These are phyloP conservation scores for Tapirus terrestris DNA, from an alignment of 2,113 vertebrate genomes.

Conservation along the genomic window DNA sequence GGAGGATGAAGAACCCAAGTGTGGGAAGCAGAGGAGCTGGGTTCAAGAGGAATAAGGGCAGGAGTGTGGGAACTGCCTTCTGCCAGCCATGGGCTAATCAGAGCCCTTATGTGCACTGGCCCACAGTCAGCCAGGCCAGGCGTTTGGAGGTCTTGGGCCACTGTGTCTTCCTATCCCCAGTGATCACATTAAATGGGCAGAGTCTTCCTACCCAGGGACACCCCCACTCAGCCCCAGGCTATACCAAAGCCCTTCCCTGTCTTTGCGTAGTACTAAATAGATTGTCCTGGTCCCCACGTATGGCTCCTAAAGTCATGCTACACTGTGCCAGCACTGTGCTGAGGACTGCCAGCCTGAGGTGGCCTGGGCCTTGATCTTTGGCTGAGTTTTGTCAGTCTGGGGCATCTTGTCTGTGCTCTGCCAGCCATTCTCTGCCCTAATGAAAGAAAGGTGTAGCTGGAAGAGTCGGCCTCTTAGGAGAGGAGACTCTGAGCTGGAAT, in stretches of 20 bases:
- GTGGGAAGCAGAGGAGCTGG: background rate
- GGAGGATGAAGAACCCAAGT: background rate
- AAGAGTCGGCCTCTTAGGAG: background rate
- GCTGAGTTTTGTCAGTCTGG: background rate
- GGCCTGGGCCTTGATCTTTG: background rate
- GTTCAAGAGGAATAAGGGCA: background rate
- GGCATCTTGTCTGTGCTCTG: background rate
- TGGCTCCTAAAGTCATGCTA: background rate
- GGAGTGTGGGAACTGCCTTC: background rate
- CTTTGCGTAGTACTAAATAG: background rate
- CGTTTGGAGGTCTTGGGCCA: background rate
- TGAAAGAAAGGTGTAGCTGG: background rate
- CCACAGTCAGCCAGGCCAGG: background rate
- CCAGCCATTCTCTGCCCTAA: background rate
- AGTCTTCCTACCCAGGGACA: background rate
- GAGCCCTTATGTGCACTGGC: rapidly evolving
- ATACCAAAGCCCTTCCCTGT: background rate
- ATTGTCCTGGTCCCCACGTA: background rate
- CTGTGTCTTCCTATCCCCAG: background rate
- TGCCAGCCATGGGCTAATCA: no score
- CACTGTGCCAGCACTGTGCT: rapidly evolving
- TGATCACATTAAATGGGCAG: background rate
- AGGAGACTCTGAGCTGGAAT: background rate
- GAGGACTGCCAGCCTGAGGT: background rate
- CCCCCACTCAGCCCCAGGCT: background rate